A percentile compares a stretch with the other conserved stretches of the same genome.
Evolutionary conservation across 2,113 vertebrate species (phyloP).

Genomic region (Riparia riparia): DNA sequence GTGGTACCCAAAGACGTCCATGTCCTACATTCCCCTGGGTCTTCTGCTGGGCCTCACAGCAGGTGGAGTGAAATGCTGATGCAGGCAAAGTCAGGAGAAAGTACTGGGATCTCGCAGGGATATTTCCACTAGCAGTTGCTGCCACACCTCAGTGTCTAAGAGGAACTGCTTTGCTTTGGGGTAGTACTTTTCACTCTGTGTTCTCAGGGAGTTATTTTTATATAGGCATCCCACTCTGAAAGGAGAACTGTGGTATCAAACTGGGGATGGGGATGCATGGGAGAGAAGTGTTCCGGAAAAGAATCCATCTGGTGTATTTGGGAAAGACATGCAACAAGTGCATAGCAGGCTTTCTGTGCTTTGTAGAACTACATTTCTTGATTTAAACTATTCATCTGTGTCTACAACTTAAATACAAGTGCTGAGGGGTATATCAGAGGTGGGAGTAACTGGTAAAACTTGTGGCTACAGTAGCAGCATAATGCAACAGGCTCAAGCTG

Average conservation of each 20-base stretch:
- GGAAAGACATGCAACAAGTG: neutral
- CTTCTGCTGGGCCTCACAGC: neutral
- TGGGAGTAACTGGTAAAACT: conserved; percentile 18
- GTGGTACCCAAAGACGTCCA: accelerated
- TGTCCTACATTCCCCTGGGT: neutral
- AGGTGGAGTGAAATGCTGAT: neutral
- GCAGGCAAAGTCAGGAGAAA: neutral
- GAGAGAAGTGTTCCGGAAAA: neutral
- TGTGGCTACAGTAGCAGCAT: conserved; percentile 1
- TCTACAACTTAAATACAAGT: neutral
- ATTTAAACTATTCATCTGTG: neutral
- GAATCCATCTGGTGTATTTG: neutral
- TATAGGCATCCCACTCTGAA: neutral
- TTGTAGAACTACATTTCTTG: neutral
- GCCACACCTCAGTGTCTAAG: neutral
- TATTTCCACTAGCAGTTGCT: neutral
- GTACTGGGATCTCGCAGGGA: accelerated
- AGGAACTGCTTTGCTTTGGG: neutral
- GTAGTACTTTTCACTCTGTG: neutral
- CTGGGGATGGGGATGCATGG: neutral
- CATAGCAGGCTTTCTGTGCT: neutral
- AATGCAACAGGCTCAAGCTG: conserved; percentile 18
- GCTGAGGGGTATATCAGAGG: neutral
- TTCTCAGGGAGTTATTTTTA: neutral
- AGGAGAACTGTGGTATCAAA: neutral